Evolutionary conservation across 2,113 vertebrate species (phyloP), one percentile per base, ranked within the genome.

Genomic region (Eubucco bourcierii): DNA sequence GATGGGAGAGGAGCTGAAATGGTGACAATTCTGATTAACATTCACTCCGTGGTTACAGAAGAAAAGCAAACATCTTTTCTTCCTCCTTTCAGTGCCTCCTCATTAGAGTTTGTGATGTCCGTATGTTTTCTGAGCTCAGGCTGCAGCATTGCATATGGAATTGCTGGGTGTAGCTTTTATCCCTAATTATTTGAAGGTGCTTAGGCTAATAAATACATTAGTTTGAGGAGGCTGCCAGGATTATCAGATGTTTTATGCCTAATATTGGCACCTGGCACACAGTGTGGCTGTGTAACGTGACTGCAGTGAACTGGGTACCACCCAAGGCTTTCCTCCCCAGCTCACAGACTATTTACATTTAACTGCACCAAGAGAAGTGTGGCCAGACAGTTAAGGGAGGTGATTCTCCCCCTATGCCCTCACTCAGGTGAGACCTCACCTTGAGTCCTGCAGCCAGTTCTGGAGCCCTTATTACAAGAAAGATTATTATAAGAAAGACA

Each of bases 101-200:
- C 67, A 29, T 92, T 90, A 73, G 82, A 68, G 56, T 86, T 91
- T 77, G 70, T 63, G 68, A 61, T 90, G 80, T 34, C 86, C 77
- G 17, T 83, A 70, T 86, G 83, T 93, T 71, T 93, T 89, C 80
- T 5, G 15, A 86, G 66, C 34, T 66, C 71, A 61, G 60, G 37
- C 56, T 86, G 56, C 67, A 74, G 77, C 80, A 55, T 2, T 55
- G 72, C 76, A 64, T 87, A 70, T 73, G 29, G 75, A 87, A 80
- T 80, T 63, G 64, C 68, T 63, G 59, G 27, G 72, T 90, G 71
- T 24, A 71, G 68, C 33, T 90, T 64, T 59, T 66, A 13, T 39
- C 71, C 12, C 34, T 74, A 46, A 93, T 79, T 66, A 75, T 50
- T 71, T 44, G 80, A 76, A 86, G 77, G 55, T 67, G 65, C 41